phyloP scores from a whole-genome alignment of 2,113 vertebrate genomes.

The Thermophis baileyi region DNA sequence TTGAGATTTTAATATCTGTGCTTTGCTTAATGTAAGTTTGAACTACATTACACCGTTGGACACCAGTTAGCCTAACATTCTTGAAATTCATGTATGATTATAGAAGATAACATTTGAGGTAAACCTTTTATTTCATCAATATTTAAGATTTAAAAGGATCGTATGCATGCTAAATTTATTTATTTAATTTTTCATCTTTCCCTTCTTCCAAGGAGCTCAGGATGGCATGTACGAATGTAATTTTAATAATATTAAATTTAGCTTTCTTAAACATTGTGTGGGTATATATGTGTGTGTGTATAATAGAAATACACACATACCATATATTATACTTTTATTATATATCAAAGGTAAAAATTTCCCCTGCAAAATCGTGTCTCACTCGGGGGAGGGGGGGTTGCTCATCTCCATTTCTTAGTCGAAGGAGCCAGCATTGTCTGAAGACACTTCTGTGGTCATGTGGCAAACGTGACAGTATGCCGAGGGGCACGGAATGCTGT shows the following conservation, averaged over 20 bases:
- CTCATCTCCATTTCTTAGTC: not conserved
- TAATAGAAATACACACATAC: not conserved
- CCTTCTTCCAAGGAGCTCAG: not conserved
- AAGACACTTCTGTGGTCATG: not conserved
- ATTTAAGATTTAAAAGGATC: not conserved
- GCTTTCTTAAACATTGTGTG: not conserved
- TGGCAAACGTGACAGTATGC: not conserved
- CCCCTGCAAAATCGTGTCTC: not conserved
- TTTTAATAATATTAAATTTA: not conserved
- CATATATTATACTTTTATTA: not conserved
- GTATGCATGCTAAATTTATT: not conserved
- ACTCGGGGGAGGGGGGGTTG: not conserved
- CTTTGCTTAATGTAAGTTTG: not conserved
- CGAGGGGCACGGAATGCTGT: not conserved
- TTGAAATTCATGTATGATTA: not conserved
- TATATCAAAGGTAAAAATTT: not conserved
- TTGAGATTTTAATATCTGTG: not conserved
- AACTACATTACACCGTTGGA: not conserved
- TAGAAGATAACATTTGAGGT: not conserved
- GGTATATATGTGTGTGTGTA: not conserved
- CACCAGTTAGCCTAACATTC: not conserved
- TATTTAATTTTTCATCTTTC: not conserved
- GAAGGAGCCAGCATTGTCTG: not conserved
- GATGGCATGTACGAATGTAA: not conserved
- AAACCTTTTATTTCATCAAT: not conserved